Conservation (phyloP, 1,140 invertebrate genomes). For the Conus betulinus region DNA sequence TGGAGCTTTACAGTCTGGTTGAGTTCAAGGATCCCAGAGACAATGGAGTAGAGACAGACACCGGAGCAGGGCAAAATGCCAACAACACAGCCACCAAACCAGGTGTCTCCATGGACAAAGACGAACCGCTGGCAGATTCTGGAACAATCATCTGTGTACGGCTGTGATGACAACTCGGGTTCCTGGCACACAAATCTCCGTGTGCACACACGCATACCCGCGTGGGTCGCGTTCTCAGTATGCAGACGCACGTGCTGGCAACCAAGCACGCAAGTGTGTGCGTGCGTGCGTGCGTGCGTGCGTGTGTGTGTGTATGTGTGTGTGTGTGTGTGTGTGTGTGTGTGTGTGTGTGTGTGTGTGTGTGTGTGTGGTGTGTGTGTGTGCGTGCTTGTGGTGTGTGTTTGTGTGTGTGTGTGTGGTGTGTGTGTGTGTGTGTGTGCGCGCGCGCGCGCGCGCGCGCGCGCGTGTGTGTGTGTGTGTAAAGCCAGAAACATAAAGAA, state of each 20-base stretch:
- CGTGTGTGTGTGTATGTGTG: neutral
- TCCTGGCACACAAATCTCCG: too few species aligned
- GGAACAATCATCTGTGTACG: neutral
- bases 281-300: neutral
- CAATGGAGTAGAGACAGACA: too few species aligned
- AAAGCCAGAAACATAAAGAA: too few species aligned
- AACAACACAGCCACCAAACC: neutral
- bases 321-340: neutral
- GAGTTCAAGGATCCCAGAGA: neutral
- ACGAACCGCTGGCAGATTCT: neutral
- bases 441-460: too few species aligned
- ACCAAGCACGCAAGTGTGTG: neutral
- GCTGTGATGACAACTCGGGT: neutral
- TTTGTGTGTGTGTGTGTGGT: neutral
- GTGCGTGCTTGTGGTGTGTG: neutral
- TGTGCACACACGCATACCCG: too few species aligned
- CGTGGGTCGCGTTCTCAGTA: neutral
- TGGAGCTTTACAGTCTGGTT: neutral
- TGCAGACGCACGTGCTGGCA: neutral
- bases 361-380: too few species aligned
- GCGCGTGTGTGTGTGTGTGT: neutral
- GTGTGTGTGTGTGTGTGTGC: too few species aligned
- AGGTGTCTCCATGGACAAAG: neutral
- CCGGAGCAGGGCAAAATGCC: neutral
- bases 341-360: constrained; percentile 10